Conservation (phyloP, 2,113 vertebrate genomes). For the Nothobranchius furzeri region DNA sequence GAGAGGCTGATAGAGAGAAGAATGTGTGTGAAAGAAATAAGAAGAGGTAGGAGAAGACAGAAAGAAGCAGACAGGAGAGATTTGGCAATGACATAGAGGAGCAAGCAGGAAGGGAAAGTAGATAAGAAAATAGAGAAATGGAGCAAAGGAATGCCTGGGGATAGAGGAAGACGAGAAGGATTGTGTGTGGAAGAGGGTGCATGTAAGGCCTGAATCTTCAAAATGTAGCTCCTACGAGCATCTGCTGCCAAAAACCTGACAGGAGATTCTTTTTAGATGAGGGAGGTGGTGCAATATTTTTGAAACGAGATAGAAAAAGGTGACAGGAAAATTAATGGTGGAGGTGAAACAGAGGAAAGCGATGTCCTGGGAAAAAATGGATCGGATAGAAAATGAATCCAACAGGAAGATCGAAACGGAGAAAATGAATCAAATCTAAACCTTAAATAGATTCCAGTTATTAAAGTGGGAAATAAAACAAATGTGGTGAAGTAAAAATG, state of each 20-base stretch:
- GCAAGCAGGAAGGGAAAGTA: conserved; percentile 74
- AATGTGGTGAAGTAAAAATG: conserved; percentile 56
- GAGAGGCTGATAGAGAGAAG: conserved; percentile 73
- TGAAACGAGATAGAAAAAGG: conserved; percentile 67
- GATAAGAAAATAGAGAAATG: conserved; percentile 80
- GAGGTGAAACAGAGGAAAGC: conserved; percentile 42
- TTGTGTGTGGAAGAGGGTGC: conserved; percentile 49
- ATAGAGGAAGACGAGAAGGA: conserved; percentile 45
- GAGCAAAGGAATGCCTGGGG: conserved; percentile 69
- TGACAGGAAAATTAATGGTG: conserved; percentile 70
- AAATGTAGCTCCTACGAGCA: conserved; percentile 66
- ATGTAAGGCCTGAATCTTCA: conserved; percentile 72
- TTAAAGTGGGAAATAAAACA: conserved; percentile 52
- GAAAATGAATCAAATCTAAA: conserved; percentile 5
- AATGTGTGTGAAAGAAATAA: conserved; percentile 65
- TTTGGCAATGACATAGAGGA: conserved; percentile 75
- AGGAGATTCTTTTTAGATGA: conserved; percentile 70
- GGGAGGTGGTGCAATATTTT: conserved; percentile 61
- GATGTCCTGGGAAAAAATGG: conserved; percentile 7
- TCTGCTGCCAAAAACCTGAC: conserved; percentile 65
- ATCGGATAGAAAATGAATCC: conserved; percentile 23
- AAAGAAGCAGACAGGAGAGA: conserved; percentile 70
- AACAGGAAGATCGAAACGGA: neutral
- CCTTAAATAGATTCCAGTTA: conserved; percentile 35
- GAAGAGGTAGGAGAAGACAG: conserved; percentile 61